Percentiles rank a stretch among this genome's conserved stretches.
Conservation (phyloP, 2,113 vertebrate species). For the Aplodontia rufa region DNA sequence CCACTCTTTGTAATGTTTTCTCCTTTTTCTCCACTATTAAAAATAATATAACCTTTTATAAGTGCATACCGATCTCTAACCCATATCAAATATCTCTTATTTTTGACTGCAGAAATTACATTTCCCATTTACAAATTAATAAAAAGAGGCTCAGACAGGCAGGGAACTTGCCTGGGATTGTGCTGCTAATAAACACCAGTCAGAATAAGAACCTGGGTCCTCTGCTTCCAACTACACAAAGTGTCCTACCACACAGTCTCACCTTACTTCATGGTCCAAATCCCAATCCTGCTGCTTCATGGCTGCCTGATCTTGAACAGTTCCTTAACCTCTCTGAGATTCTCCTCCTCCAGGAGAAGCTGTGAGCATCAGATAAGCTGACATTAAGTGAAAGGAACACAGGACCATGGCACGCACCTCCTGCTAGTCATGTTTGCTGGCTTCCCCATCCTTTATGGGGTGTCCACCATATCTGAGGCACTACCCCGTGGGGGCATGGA, state of each 20-base stretch:
- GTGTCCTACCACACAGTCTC: not conserved
- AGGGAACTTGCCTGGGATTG: not conserved
- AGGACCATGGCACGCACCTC: accelerated
- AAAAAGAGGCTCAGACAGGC: not conserved
- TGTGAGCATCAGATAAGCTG: not conserved
- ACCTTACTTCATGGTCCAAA: not conserved
- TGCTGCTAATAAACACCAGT: not conserved
- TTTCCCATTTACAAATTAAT: not conserved
- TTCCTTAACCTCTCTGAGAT: not conserved
- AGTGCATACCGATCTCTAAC: not conserved
- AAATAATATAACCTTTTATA: not conserved
- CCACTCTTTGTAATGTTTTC: not conserved
- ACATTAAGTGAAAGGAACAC: accelerated
- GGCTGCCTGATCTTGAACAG: not conserved
- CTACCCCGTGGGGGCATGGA: no score
- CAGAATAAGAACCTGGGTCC: not conserved
- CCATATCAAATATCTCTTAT: not conserved
- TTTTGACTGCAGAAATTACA: not conserved
- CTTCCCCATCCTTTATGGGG: not conserved
- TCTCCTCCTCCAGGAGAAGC: not conserved
- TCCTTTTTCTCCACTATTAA: not conserved
- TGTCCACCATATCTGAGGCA: not conserved
- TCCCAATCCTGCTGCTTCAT: not conserved
- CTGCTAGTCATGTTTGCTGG: accelerated
- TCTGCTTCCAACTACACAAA: not conserved